These are phyloP conservation scores for Bufotes viridis DNA, from an alignment of 2,797 vertebrate genomes.

Conservation along the genomic window DNA sequence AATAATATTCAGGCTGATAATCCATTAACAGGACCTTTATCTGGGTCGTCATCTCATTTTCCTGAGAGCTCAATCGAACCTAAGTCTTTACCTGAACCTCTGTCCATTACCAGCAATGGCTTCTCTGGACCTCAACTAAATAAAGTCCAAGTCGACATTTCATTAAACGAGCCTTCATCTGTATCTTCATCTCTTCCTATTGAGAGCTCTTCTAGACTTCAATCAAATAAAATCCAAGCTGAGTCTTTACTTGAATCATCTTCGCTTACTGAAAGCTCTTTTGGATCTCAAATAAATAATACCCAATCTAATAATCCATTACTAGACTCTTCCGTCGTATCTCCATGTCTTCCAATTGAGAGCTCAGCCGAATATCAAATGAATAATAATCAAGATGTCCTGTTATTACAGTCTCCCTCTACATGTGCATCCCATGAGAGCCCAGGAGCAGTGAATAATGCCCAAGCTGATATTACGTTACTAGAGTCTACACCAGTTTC, in stretches of 20 bases:
- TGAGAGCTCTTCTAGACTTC: not conserved
- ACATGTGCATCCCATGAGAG: slow-evolving; percentile 60
- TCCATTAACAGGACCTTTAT: no score
- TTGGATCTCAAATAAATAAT: slow-evolving; percentile 57
- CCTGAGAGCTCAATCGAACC: no score
- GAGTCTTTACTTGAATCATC: slow-evolving; percentile 9
- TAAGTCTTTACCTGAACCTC: not conserved
- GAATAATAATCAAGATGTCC: slow-evolving; percentile 46
- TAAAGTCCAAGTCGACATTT: not conserved
- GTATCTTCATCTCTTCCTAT: not conserved
- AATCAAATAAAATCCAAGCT: slow-evolving; percentile 39
- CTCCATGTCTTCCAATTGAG: not conserved
- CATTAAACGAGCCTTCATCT: not conserved
- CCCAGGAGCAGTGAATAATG: not conserved
- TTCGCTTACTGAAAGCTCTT: no score
- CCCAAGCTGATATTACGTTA: not conserved
- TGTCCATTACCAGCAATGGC: not conserved
- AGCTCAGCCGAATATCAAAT: slow-evolving; percentile 2
- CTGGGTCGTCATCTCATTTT: no score
- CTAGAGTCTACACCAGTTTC: not conserved
- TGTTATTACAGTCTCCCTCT: slow-evolving; percentile 16
- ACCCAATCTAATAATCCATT: not conserved
- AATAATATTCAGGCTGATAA: no score
- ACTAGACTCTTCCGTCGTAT: not conserved
- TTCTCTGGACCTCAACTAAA: slow-evolving; percentile 58